Evolutionary conservation across 2,797 vertebrate genomes (phyloP).

Genomic region (Amblyraja radiata): DNA sequence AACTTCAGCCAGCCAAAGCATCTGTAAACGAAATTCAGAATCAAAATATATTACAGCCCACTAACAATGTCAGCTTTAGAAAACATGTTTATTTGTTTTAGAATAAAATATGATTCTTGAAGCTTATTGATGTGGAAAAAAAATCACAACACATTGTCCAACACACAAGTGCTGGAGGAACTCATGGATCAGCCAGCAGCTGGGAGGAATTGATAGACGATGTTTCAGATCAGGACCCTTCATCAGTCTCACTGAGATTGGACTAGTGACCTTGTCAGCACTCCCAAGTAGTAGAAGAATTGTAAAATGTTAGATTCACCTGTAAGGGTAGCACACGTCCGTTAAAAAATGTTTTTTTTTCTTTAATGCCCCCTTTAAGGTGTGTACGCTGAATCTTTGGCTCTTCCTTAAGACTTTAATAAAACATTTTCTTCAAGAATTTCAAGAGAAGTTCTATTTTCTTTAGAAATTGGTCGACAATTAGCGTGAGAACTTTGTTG

Average conservation of each 20-base stretch:
- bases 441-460: not conserved
- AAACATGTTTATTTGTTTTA: not conserved
- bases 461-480: not conserved
- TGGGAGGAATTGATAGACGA: too few relatives aligned
- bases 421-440: not conserved
- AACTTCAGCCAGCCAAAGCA: not conserved
- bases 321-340: not conserved
- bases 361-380: constrained; percentile 19
- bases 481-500: not conserved
- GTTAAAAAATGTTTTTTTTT: constrained; percentile 1
- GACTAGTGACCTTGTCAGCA: not conserved
- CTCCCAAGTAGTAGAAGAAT: not conserved
- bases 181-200: too few relatives aligned
- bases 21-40: not conserved
- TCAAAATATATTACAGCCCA: not conserved
- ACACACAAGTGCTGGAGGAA: too few relatives aligned
- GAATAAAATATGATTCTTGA: not conserved
- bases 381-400: not conserved
- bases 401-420: constrained; percentile 6
- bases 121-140: not conserved
- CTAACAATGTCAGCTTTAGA: not conserved
- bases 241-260: not conserved
- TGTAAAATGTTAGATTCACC: not conserved
- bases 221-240: too few relatives aligned
- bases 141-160: not conserved